A percentile compares a stretch with the other conserved stretches of the same genome.
phyloP scores from a whole-genome alignment of 2,888 invertebrate genomes.

The Agonopterix arenella region DNA sequence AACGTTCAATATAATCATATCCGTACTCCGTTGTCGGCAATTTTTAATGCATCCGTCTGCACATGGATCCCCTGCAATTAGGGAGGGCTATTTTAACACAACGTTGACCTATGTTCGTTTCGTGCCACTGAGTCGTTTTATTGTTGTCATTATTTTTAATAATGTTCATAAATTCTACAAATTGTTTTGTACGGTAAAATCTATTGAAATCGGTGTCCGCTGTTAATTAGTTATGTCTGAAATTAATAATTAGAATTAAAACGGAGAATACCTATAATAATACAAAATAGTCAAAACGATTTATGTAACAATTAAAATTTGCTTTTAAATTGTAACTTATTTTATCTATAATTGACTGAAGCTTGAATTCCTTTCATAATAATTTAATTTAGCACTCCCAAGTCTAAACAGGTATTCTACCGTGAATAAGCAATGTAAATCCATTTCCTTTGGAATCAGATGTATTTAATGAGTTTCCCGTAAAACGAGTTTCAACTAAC shows the following conservation, averaged over 20 bases:
- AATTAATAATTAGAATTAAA: conserved; percentile 7
- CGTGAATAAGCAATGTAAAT: conserved; percentile 1
- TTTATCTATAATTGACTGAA: too few species aligned
- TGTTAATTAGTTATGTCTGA: conserved; percentile 7
- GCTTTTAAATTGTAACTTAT: neutral
- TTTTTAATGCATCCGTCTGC: conserved; percentile 16
- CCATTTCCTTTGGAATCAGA: conserved; percentile 4
- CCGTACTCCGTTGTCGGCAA: conserved; percentile 8
- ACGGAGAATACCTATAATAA: neutral
- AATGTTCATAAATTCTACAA: too few species aligned
- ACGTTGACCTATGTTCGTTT: conserved; percentile 23
- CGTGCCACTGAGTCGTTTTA: neutral
- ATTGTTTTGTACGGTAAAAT: neutral
- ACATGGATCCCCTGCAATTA: conserved; percentile 21
- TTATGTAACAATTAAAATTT: neutral
- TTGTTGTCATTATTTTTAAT: neutral
- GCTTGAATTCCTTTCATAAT: too few species aligned
- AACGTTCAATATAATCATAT: conserved; percentile 13
- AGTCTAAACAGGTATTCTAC: neutral
- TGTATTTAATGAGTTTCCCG: conserved; percentile 3
- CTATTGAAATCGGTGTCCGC: neutral
- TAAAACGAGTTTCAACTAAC: conserved; percentile 2
- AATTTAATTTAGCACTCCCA: too few species aligned
- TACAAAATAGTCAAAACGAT: neutral
- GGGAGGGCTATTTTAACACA: conserved; percentile 11